These are phyloP conservation scores for Noctilio leporinus DNA, from an alignment of 2,113 vertebrate genomes.

Conservation along the genomic window DNA sequence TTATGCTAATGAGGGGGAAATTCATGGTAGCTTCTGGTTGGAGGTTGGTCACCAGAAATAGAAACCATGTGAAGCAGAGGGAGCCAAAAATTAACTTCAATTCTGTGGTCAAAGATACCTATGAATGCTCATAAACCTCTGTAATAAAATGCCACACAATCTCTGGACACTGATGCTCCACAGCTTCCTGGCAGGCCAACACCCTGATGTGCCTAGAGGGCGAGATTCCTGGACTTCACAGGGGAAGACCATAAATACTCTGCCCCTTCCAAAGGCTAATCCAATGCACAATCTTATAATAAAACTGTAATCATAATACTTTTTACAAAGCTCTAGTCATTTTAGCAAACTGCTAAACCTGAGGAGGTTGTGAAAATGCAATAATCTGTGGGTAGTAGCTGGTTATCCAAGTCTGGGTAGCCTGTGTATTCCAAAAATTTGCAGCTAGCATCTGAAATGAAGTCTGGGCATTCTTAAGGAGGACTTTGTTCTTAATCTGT, in stretches of 20 bases:
- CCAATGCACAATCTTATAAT: neutral
- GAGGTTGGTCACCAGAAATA: neutral
- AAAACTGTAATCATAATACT: neutral
- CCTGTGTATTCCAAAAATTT: neutral
- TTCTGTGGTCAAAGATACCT: neutral
- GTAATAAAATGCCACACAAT: neutral
- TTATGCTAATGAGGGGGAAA: neutral
- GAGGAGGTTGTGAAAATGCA: neutral
- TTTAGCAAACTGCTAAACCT: neutral
- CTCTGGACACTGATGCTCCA: neutral
- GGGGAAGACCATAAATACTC: neutral
- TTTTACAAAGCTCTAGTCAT: neutral
- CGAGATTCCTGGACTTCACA: neutral
- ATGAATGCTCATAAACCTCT: neutral
- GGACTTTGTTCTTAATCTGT: neutral
- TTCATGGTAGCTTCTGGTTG: neutral
- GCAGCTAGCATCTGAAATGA: neutral
- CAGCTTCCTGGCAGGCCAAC: neutral
- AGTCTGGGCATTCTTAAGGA: neutral
- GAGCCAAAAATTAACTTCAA: neutral
- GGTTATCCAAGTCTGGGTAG: neutral
- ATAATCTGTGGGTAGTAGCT: neutral
- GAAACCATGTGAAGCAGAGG: neutral
- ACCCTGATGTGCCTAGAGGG: neutral
- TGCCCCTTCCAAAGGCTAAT: neutral